Conservation (phyloP, 2,888 invertebrate genomes). For the Sphecodes monilicornis region DNA sequence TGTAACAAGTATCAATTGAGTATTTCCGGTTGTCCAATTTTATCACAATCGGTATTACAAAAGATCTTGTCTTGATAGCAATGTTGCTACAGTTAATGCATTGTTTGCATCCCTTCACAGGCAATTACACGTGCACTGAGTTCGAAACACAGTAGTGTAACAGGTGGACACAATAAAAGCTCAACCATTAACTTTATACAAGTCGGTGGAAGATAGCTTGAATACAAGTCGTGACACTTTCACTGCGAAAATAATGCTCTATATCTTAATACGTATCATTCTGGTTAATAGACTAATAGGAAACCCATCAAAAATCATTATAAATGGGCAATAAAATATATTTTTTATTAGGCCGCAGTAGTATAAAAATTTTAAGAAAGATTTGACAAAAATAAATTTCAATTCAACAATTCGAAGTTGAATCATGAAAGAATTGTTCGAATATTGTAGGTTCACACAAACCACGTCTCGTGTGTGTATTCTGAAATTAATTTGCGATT, state of each 20-base stretch:
- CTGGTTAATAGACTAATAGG: background rate
- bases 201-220: background rate
- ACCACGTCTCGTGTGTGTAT: background rate
- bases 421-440: background rate
- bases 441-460: background rate
- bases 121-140: background rate
- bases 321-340: background rate
- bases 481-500: background rate
- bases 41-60: slow-evolving; percentile 20
- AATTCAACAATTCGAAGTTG: background rate
- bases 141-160: slow-evolving; percentile 15
- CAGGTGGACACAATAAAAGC: slow-evolving; percentile 28
- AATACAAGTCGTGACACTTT: background rate
- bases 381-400: background rate
- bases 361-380: background rate
- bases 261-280: background rate
- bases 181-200: slow-evolving; percentile 1
- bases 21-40: slow-evolving; percentile 11
- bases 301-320: background rate
- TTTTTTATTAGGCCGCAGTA: slow-evolving; percentile 10
- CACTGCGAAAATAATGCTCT: background rate
- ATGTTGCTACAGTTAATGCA: background rate
- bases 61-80: background rate
- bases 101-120: background rate
- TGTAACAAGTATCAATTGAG: background rate